Evolutionary conservation across 1,140 invertebrate genomes (phyloP).

Genomic region (Apocrypta bakeri): DNA sequence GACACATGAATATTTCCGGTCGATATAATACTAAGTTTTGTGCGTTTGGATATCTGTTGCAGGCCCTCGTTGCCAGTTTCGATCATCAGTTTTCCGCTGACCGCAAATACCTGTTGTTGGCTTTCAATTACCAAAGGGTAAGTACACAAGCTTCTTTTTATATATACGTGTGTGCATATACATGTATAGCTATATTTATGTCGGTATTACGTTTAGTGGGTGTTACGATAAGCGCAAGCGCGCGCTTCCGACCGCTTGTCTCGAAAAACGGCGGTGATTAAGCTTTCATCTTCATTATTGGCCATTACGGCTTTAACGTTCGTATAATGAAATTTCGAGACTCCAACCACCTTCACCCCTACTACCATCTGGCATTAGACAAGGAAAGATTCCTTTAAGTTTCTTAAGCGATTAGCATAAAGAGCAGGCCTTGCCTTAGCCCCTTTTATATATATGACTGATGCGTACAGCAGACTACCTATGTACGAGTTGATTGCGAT

Average conservation of each 20-base stretch:
- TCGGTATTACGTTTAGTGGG: conserved; percentile 12
- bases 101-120: conserved; percentile 74
- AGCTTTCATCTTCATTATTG: conserved; percentile 30
- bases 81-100: conserved; percentile 75
- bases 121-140: conserved; percentile 76
- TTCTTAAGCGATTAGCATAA: too few relatives aligned
- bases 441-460: too few relatives aligned
- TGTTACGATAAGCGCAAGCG: background rate
- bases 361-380: background rate
- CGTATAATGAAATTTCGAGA: conserved; percentile 28
- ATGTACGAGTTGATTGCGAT: too few relatives aligned
- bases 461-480: too few relatives aligned
- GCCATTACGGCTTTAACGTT: conserved; percentile 27
- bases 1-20: background rate
- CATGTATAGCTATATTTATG: conserved; percentile 19
- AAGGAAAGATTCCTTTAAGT: background rate
- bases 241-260: background rate
- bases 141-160: conserved; percentile 39
- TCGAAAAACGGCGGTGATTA: conserved; percentile 21
- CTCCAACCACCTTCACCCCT: background rate
- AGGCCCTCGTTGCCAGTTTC: conserved; percentile 71
- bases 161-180: too few relatives aligned
- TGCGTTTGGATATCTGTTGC: conserved; percentile 47
- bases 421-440: too few relatives aligned
- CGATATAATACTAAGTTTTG: background rate